Evolutionary conservation across 2,888 invertebrate genomes (phyloP).

Genomic region (Drosophila incognita): DNA sequence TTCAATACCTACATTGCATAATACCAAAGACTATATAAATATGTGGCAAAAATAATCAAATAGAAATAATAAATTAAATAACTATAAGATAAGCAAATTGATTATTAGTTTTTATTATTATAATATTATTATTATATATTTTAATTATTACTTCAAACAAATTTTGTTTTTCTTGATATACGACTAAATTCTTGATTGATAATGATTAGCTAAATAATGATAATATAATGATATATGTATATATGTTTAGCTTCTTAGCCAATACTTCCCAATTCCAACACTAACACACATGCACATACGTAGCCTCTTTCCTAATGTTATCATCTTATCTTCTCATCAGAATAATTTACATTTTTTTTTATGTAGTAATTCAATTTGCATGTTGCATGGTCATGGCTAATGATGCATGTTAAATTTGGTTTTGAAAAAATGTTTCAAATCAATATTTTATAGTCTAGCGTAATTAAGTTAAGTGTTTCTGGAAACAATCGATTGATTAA

Average conservation of each 20-base stretch:
- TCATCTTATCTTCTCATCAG: neutral
- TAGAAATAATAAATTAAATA: neutral
- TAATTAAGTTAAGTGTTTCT: neutral
- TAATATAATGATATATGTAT: neutral
- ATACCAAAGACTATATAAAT: neutral
- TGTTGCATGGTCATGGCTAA: neutral
- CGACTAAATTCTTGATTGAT: neutral
- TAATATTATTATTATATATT: neutral
- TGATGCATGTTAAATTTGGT: neutral
- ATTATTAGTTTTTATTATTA: neutral
- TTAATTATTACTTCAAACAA: neutral
- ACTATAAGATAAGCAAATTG: neutral
- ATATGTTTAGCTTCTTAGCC: neutral
- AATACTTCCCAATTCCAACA: neutral
- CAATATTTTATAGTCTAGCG: neutral
- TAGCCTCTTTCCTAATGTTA: neutral
- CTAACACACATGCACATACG: neutral
- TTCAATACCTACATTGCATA: constrained; percentile 29
- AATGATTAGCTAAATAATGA: neutral
- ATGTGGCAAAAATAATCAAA: neutral
- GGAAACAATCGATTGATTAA: constrained; percentile 16
- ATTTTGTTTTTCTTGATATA: neutral
- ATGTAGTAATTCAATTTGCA: neutral
- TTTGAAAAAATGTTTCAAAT: neutral
- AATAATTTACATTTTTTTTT: neutral